A percentile compares a stretch with the other conserved stretches of the same genome.
These are phyloP conservation scores for Puffinus mauretanicus DNA, from an alignment of 2,113 vertebrate genomes.

Conservation along the genomic window DNA sequence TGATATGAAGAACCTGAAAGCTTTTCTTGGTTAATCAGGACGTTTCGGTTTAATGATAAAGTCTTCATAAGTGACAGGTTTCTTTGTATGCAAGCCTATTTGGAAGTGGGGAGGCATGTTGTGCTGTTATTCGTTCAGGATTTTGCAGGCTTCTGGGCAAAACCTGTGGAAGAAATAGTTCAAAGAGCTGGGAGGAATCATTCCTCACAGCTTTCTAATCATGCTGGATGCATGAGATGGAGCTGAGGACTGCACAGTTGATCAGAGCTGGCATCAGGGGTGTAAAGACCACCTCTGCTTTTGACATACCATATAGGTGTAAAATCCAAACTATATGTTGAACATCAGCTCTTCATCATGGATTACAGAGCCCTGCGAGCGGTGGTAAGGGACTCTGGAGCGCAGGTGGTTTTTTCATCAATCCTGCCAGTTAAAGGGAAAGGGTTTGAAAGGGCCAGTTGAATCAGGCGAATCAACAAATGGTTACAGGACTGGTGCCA, in stretches of 20 bases:
- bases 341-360: not conserved
- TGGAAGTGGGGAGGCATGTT: not conserved
- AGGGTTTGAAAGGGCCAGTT: no score
- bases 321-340: not conserved
- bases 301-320: not conserved
- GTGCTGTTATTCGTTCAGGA: not conserved
- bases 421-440: no score
- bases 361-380: not conserved
- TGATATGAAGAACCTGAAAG: not conserved
- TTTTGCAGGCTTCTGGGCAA: not conserved
- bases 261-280: accelerated
- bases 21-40: not conserved
- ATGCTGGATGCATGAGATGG: not conserved
- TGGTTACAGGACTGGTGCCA: no score
- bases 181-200: not conserved
- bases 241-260: not conserved
- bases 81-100: not conserved
- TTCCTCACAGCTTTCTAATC: not conserved
- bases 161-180: not conserved
- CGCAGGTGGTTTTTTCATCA: no score
- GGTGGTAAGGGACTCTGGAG: no score
- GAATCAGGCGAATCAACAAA: no score
- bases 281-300: not conserved
- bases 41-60: not conserved
- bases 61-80: not conserved